Evolutionary conservation across 2,797 vertebrate genomes (phyloP), one percentile per base, ranked within the genome.

Genomic region (Aplochiton taeniatus): DNA sequence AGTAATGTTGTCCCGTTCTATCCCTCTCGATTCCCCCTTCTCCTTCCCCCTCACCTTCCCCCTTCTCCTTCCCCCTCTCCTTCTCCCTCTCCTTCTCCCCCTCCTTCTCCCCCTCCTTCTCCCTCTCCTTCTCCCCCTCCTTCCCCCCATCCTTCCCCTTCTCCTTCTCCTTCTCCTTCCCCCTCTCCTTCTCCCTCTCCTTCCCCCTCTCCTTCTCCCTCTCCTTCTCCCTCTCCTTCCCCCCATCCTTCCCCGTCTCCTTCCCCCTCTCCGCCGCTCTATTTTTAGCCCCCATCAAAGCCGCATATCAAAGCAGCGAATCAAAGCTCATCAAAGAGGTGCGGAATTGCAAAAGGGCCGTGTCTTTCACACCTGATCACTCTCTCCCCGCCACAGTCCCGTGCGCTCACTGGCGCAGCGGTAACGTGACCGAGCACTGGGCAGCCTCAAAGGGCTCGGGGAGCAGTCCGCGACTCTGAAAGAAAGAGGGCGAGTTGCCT

Each of bases 261-360:
- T 18, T 49, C 41, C 31, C 31, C 31, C 31, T 31, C 31, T 31
- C 31, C 31, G 31, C 6, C 31, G 31, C 3, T 76, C 83, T 93
- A 92, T 93, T 91, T 93, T 90, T 93, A 91, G 90, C 86, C 83
- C 31, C 70, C 82, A 77, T 78, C 76, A 79, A 70, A 67, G 74
- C 69, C 11, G 66, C 82, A 83, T 90, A 88, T 87, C 84, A 89
- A 88, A 86, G 85, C 79, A 59, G 63, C 67, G 65, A 89, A 89
- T 90, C 85, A 88, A 89, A 89, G 82, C 75, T 83, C 83, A 77
- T 79, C 83, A 87, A 87, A 87, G 63, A 43, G 51, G 80, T 86
- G 78, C 69, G 75, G 76, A 68, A 31, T 41, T 7, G 18, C 58
- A 61, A 18, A 53, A 18, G 16, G 11, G 16, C 52, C 16, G 63